A percentile compares a stretch with the other conserved stretches of the same genome.
Evolutionary conservation across 2,888 invertebrate genomes (phyloP).

Genomic region (Caenorhabditis drosophilae): DNA sequence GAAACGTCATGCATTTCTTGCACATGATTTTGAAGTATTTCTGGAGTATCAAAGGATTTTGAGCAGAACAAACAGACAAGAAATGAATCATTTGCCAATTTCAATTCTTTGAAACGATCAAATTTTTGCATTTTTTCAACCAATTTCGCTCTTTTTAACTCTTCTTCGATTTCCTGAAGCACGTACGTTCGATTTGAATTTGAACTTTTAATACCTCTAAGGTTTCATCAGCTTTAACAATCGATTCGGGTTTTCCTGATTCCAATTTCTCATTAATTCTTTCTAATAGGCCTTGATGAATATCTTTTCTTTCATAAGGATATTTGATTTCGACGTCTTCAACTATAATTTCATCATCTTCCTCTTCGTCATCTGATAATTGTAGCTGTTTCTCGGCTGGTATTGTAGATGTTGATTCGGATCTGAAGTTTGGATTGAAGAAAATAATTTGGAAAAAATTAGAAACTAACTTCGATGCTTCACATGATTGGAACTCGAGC

Average conservation of each 20-base stretch:
- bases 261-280: conserved; percentile 8
- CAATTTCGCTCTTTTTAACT: no score
- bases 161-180: no score
- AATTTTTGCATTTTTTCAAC: no score
- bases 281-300: conserved; percentile 5
- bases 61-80: conserved; percentile 24
- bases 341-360: conserved; percentile 16
- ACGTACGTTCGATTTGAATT: no score
- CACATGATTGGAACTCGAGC: no score
- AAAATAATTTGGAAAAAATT: no score
- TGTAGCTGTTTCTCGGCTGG: no score
- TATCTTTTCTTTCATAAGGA: conserved; percentile 29
- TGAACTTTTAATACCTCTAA: conserved; percentile 1
- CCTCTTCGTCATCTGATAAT: neutral
- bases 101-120: no score
- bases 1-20: conserved; percentile 10
- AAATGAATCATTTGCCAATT: neutral
- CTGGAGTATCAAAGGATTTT: conserved; percentile 8
- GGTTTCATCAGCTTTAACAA: conserved; percentile 4
- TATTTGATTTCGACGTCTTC: conserved; percentile 25
- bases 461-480: no score
- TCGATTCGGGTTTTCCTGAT: conserved; percentile 1
- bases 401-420: no score
- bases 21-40: conserved; percentile 13
- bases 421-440: no score